Evolutionary conservation across 2,888 invertebrate genomes (phyloP).

Genomic region (Cheilosia impressa): DNA sequence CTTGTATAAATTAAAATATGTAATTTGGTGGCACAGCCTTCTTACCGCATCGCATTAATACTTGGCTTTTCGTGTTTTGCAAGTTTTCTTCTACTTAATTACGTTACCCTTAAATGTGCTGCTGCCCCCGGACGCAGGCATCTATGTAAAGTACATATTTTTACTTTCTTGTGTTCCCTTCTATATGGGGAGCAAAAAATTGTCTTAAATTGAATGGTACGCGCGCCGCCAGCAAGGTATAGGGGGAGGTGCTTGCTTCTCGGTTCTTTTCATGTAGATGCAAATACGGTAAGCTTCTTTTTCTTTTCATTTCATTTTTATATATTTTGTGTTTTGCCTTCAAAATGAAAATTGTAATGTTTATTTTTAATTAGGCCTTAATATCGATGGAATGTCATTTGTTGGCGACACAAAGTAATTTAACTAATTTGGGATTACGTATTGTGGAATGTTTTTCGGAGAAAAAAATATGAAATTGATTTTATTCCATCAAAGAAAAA

Average conservation of each 20-base stretch:
- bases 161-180: not conserved
- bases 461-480: constrained; percentile 39
- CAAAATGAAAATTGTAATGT: constrained; percentile 54
- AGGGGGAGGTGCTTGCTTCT: constrained; percentile 6
- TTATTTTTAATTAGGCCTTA: constrained; percentile 70
- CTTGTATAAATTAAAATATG: constrained; percentile 63
- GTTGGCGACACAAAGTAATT: constrained; percentile 64
- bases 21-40: constrained; percentile 48
- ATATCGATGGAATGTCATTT: constrained; percentile 68
- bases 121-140: not conserved
- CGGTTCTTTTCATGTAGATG: constrained; percentile 53
- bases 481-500: constrained; percentile 14
- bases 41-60: constrained; percentile 33
- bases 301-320: constrained; percentile 22
- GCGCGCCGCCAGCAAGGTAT: not conserved
- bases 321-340: constrained; percentile 7
- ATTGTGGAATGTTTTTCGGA: constrained; percentile 35
- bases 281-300: constrained; percentile 58
- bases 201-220: constrained; percentile 30
- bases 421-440: constrained; percentile 62
- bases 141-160: not conserved
- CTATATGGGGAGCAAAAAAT: constrained; percentile 16
- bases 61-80: constrained; percentile 60
- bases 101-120: constrained; percentile 53
- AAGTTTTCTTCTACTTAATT: constrained; percentile 66